Evolutionary conservation across 2,888 invertebrate genomes (phyloP).

Genomic region (Lithophane leautieri): DNA sequence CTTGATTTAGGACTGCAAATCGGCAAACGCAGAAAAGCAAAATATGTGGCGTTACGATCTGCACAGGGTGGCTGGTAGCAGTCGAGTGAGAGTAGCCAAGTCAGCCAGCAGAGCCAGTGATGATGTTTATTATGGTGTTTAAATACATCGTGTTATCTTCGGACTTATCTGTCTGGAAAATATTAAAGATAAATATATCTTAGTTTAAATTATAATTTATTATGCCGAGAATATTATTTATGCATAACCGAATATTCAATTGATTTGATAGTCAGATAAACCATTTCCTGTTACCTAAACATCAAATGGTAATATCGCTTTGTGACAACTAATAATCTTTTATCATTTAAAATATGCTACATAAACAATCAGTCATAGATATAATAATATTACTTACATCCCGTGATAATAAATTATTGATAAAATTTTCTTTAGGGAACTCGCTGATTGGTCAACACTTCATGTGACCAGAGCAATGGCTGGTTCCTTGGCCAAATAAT

Average conservation of each 20-base stretch:
- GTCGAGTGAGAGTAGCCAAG: not conserved
- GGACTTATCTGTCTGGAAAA: not conserved
- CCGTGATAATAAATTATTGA: not conserved
- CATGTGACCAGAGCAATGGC: not conserved
- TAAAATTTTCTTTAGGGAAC: not conserved
- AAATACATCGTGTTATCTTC: not conserved
- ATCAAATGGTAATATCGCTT: not conserved
- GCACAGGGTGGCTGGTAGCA: not conserved
- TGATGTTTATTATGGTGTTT: not conserved
- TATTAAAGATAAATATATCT: not conserved
- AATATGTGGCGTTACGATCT: not conserved
- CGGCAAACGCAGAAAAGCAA: too few relatives aligned
- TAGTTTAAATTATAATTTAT: not conserved
- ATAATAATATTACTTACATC: not conserved
- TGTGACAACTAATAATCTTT: not conserved
- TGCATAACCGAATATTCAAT: not conserved
- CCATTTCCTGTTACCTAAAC: not conserved
- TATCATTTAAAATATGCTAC: too few relatives aligned
- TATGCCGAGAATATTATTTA: not conserved
- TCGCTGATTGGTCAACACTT: not conserved
- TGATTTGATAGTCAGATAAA: conserved; percentile 1
- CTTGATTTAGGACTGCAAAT: not conserved
- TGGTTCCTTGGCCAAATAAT: not conserved
- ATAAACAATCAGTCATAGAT: too few relatives aligned
- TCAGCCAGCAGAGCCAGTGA: too few relatives aligned